These are phyloP conservation scores for Lipotes vexillifer DNA, from an alignment of 2,113 vertebrate species.

Conservation along the genomic window DNA sequence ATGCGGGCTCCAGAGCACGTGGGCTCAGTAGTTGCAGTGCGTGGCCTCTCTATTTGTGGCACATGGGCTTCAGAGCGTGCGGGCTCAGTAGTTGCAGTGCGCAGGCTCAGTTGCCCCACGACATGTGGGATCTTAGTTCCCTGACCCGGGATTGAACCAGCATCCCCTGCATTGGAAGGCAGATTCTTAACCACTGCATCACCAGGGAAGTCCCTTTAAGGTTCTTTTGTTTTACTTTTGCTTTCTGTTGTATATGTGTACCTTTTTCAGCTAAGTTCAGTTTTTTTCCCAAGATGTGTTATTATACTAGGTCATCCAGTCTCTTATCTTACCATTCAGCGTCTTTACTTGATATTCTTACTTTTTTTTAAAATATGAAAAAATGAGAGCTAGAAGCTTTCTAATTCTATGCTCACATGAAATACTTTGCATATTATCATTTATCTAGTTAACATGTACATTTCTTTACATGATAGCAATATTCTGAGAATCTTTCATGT, in stretches of 20 bases:
- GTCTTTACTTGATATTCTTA: neutral
- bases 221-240: neutral
- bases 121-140: too few relatives aligned
- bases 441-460: neutral
- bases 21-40: too few relatives aligned
- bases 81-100: too few relatives aligned
- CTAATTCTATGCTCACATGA: neutral
- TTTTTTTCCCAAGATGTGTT: neutral
- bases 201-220: neutral
- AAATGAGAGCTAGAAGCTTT: neutral
- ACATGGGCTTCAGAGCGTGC: too few relatives aligned
- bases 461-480: neutral
- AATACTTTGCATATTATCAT: neutral
- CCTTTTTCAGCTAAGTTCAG: neutral
- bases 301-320: neutral
- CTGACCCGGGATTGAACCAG: too few relatives aligned
- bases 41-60: too few relatives aligned
- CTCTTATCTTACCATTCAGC: neutral
- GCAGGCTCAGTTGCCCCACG: too few relatives aligned
- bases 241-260: neutral
- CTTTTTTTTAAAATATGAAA: constrained; percentile 1
- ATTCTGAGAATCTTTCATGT: neutral
- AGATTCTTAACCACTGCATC: too few relatives aligned
- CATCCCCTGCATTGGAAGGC: too few relatives aligned
- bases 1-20: too few relatives aligned